Base-by-base conservation (phyloP, 2,888 invertebrate species). In the Arrhopalites spinosus region DNA sequence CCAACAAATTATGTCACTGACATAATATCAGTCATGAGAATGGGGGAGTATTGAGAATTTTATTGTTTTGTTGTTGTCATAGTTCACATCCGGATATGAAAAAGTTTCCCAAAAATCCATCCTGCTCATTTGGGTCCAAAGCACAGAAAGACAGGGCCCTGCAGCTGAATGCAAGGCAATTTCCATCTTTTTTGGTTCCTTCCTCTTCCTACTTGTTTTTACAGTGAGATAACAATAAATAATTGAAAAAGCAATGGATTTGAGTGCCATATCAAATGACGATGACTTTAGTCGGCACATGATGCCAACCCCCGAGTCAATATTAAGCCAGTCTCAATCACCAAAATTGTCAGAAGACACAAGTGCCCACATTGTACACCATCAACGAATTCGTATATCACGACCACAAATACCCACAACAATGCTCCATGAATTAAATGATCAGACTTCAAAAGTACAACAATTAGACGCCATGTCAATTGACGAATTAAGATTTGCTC, bases 241-340 rank as follows among this genome's bases (percentile, higher is more conserved):
- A n/a, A n/a, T n/a, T n/a, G n/a, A n/a, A n/a, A n/a, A n/a, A n/a
- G 59, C 20, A 30, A 64, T 64, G 64, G 36, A 64, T 30, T 20
- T 36, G 1, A 64, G 43, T 36, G 30, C 17, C n/a, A 36, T 64
- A 36, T 20, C 29, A 23, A 30, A 64, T 30, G 64, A 64, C n/a
- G 64, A 64, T 30, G 64, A 64, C 2, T 64, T 30, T 30, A 36
- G 11, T 5, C 30, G n/a, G n/a, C 30, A 25, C 23, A 61, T 27
- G n/a, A 29, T 61, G 30, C 11, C 3, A 3, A 36, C 36, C 11
- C 36, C 36, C 36, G 36, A 61, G n/a, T 8, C 61, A 15, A n/a
- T 8, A 53, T 23, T 23, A 20, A n/a, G n/a, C 8, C 53, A 17
- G 3, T 27, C 25, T 23, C 2, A 56, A 20, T 1, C 25, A 23